A percentile compares a stretch with the other conserved stretches of the same genome.
Conservation (phyloP, 2,113 vertebrate genomes). For the Gymnorhina tibicen region DNA sequence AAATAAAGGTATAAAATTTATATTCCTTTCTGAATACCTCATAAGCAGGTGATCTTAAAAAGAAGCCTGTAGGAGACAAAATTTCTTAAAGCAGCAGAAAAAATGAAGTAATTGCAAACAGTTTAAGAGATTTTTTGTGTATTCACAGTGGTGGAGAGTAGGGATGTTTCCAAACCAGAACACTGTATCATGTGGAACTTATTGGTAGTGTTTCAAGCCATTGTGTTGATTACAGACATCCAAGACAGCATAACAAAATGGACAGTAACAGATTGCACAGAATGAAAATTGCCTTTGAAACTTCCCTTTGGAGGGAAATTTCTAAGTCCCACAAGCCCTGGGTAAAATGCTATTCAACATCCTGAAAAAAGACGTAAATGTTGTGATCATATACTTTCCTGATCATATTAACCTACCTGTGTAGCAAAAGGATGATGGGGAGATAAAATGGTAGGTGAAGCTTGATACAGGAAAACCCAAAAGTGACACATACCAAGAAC, state of each 20-base stretch:
- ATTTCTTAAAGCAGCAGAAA: neutral
- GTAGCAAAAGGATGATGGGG: neutral
- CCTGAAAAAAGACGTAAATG: neutral
- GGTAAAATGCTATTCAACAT: neutral
- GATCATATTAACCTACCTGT: neutral
- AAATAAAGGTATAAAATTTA: neutral
- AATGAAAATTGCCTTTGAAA: neutral
- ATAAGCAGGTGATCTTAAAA: neutral
- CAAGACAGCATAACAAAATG: neutral
- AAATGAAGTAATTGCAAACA: neutral
- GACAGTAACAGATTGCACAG: neutral
- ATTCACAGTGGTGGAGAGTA: neutral
- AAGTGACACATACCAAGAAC: neutral
- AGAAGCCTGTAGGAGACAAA: neutral
- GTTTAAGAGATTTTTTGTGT: neutral
- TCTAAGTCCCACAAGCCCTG: neutral
- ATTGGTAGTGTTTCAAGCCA: neutral
- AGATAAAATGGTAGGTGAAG: neutral
- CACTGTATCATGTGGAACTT: neutral
- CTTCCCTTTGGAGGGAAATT: neutral
- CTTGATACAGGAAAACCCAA: neutral
- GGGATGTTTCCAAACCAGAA: neutral
- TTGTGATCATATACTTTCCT: neutral
- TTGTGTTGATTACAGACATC: neutral
- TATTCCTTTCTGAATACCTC: neutral